Conservation (phyloP, 2,888 invertebrate species). For the Nephrotoma flavescens region DNA sequence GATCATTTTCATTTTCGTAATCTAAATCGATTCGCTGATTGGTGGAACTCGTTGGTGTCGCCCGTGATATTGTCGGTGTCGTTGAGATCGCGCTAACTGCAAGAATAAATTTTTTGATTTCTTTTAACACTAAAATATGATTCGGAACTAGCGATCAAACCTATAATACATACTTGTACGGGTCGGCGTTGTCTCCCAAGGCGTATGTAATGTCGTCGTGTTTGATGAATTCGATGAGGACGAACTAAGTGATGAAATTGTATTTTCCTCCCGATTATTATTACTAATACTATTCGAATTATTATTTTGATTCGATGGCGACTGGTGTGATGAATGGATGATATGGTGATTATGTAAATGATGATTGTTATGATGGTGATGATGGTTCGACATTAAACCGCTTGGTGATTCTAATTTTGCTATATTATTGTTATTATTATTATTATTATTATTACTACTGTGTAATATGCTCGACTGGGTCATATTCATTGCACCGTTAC, state of each 20-base stretch:
- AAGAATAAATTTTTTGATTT: background rate
- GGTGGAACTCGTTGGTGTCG: conserved; percentile 12
- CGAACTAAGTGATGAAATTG: conserved; percentile 2
- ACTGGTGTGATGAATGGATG: background rate
- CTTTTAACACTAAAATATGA: background rate
- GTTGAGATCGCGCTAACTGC: background rate
- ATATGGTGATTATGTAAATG: background rate
- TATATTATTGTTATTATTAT: conserved; percentile 9
- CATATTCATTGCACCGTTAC: conserved; percentile 21
- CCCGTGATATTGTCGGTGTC: conserved; percentile 8
- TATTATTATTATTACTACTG: conserved; percentile 10
- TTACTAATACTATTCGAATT: background rate
- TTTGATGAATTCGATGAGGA: background rate
- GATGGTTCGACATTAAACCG: background rate
- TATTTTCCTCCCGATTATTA: conserved; percentile 2
- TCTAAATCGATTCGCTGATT: conserved; percentile 14
- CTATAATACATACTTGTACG: background rate
- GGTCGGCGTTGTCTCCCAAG: conserved; percentile 5
- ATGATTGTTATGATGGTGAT: background rate
- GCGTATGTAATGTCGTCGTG: background rate
- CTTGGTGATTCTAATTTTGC: conserved; percentile 6
- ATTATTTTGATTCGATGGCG: background rate
- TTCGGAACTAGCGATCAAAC: background rate
- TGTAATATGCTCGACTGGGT: conserved; percentile 8
- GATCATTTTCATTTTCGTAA: conserved; percentile 4